Evolutionary conservation across 2,797 vertebrate species (phyloP).

Genomic region (Kryptolebias ocellatus): DNA sequence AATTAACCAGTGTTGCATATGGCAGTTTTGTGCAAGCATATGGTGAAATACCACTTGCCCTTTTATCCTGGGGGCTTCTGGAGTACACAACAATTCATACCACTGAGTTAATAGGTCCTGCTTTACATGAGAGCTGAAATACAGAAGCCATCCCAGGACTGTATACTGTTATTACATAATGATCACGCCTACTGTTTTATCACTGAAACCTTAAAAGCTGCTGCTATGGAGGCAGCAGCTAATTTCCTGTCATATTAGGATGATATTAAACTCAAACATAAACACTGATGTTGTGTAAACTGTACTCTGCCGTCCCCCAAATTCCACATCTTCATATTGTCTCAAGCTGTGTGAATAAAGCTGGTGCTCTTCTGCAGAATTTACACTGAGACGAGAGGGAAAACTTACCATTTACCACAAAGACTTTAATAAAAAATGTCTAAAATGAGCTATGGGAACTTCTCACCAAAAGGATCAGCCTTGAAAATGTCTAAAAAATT

Average conservation of each 20-base stretch:
- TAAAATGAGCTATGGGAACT: no score
- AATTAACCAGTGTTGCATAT: constrained; percentile 81
- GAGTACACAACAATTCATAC: constrained; percentile 72
- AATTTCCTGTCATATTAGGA: not conserved
- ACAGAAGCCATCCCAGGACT: constrained; percentile 36
- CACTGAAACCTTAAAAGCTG: not conserved
- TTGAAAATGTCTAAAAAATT: no score
- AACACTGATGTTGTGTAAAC: no score
- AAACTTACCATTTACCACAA: no score
- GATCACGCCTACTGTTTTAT: not conserved
- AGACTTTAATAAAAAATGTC: no score
- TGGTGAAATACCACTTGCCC: constrained; percentile 70
- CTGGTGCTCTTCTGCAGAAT: no score
- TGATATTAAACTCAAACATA: no score
- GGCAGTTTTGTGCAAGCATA: constrained; percentile 75
- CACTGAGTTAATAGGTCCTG: constrained; percentile 33
- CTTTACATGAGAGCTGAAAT: constrained; percentile 24
- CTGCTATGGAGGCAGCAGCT: not conserved
- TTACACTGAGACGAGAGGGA: no score
- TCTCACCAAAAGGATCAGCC: no score
- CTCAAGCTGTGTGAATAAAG: no score
- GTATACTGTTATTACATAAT: constrained; percentile 21
- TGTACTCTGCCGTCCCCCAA: not conserved
- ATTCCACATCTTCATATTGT: no score
- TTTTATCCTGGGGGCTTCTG: constrained; percentile 67